Evolutionary conservation across 2,888 invertebrate species (phyloP).

Genomic region (Liodrosophila aerea): DNA sequence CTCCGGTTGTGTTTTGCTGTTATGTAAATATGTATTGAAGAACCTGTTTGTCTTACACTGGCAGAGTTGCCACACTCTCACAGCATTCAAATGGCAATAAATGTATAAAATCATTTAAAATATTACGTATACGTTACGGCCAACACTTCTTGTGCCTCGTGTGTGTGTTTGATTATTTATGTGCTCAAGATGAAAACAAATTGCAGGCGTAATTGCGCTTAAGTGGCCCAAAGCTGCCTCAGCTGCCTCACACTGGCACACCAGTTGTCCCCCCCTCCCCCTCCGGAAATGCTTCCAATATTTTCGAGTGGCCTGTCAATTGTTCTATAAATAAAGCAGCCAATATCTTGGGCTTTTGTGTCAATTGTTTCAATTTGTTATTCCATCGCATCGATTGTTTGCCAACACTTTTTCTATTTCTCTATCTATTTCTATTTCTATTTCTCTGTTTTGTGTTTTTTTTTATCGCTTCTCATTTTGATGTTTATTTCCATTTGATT

Average conservation of each 20-base stretch:
- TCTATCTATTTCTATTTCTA: neutral
- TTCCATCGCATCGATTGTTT: constrained; percentile 10
- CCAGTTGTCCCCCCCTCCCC: neutral
- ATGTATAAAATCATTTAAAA: constrained; percentile 68
- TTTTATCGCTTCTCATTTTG: no score
- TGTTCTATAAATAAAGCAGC: constrained; percentile 68
- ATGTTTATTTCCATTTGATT: no score
- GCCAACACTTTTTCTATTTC: constrained; percentile 21
- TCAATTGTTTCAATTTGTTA: constrained; percentile 60
- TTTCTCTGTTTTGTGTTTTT: neutral
- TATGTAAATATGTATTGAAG: constrained; percentile 53
- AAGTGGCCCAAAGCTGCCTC: constrained; percentile 61
- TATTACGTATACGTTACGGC: constrained; percentile 65
- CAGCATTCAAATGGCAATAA: constrained; percentile 65
- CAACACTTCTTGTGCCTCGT: neutral
- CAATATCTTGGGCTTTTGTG: constrained; percentile 37
- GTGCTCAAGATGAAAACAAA: constrained; percentile 65
- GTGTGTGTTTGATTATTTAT: constrained; percentile 46
- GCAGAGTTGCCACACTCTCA: constrained; percentile 43
- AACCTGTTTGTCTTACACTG: constrained; percentile 50
- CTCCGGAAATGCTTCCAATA: constrained; percentile 20
- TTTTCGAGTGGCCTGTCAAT: constrained; percentile 61
- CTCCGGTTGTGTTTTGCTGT: neutral
- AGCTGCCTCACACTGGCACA: no score
- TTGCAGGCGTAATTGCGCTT: constrained; percentile 70